These are phyloP conservation scores for Onychomys leucogaster DNA, from an alignment of 2,797 vertebrate genomes.

Conservation along the genomic window DNA sequence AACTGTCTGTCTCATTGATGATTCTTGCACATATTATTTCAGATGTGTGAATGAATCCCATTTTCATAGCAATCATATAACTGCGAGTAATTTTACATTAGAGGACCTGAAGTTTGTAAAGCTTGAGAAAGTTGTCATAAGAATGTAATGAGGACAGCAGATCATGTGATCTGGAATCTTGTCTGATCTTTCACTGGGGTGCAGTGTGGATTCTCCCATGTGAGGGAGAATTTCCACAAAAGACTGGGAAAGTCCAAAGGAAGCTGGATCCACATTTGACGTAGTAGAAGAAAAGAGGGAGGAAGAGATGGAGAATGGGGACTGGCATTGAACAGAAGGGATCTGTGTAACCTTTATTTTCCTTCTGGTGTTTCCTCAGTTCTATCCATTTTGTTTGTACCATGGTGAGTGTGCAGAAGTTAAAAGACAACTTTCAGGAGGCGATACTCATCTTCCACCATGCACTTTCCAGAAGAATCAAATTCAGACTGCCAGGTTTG, in stretches of 20 bases:
- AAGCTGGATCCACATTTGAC: background rate
- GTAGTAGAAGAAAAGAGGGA: background rate
- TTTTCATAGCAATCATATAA: background rate
- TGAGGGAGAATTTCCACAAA: background rate
- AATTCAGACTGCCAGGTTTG: background rate
- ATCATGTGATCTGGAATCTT: background rate
- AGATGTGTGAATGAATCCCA: background rate
- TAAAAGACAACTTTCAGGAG: background rate
- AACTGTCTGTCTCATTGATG: background rate
- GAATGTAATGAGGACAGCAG: background rate
- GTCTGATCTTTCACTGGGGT: background rate
- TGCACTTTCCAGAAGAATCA: no score
- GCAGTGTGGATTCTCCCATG: background rate
- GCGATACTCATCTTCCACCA: accelerated
- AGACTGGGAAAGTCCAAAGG: background rate
- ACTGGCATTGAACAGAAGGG: background rate
- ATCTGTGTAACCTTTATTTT: background rate
- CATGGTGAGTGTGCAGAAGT: background rate
- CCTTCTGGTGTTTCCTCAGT: background rate
- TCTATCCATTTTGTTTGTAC: background rate
- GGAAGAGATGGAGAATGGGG: background rate
- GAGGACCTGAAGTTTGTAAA: background rate
- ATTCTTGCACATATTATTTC: background rate
- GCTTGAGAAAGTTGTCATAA: background rate
- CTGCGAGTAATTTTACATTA: background rate